Base-by-base conservation (phyloP, 2,113 vertebrate species). In the Sinocyclocheilus rhinocerous region DNA sequence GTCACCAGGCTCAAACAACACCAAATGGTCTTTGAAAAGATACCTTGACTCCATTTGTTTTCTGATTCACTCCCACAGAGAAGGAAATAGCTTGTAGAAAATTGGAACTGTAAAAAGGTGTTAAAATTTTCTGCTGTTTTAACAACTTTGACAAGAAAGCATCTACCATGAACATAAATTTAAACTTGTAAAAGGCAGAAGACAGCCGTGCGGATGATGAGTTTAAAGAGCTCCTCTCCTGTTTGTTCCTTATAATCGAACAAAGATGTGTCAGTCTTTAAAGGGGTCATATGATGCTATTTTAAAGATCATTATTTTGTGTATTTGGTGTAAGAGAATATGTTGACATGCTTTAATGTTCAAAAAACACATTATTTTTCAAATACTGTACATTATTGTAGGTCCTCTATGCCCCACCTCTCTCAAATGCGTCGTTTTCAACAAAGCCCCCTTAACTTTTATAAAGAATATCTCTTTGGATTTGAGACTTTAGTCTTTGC, bases 1-100 rank as follows among this genome's bases (percentile, higher is more conserved):
- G 77, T 83, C 24, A 16, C 77, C 84, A 86, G 90, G 91, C 48
- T 29, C 87, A 86, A 92, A 89, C 88, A 72, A 61, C 26, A 83
- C 85, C 57, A 48, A 88, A 87, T 77, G 82, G 76, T 89, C 87
- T 92, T 89, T 90, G 87, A 91, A 90, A 89, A 2, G 50, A 81
- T 90, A 85, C 87, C 89, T 84, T 86, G 86, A 87, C 89, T 90
- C 70, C 59, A 18, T 82, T 87, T 88, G 48, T 88, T 80, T 33
- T 36, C 45, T 59, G 12, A 7, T 90, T 90, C 76, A 57, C 61
- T 80, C 77, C 42, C 85, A 87, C 73, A 82, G 90, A 88, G 67
- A 83, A 69, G 80, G 63, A n/a, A 48, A 48, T 48, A 48, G 11
- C 2, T 48, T 29, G 55, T 57, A 20, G 5, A 7, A 57, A 67